phyloP scores from a whole-genome alignment of 2,797 vertebrate genomes.

The Gymnocypris eckloni region DNA sequence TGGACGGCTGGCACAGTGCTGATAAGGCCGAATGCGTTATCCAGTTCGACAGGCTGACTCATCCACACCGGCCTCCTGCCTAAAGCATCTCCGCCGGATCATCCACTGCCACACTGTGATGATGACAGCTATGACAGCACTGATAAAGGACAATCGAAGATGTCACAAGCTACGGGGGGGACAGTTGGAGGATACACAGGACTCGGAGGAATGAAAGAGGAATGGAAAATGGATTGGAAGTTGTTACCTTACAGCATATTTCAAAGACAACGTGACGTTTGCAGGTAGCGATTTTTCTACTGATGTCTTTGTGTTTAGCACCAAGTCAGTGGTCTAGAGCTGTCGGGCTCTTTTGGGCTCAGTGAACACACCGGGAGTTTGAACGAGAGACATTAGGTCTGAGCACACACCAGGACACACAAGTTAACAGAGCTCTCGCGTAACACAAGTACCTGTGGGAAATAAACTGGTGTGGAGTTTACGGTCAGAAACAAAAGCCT shows the following conservation, averaged over 20 bases:
- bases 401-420: neutral
- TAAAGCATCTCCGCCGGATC: slow-evolving; percentile 47
- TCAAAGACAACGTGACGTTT: slow-evolving; percentile 13
- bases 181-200: slow-evolving; percentile 17
- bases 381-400: slow-evolving; percentile 13
- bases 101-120: slow-evolving; percentile 33
- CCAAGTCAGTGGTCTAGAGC: neutral
- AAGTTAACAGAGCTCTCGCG: slow-evolving; percentile 1
- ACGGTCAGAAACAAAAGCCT: neutral
- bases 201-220: slow-evolving; percentile 10
- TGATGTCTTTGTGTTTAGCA: neutral
- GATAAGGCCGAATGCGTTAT: slow-evolving; percentile 55
- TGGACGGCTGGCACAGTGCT: slow-evolving; percentile 43
- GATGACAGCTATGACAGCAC: slow-evolving; percentile 43
- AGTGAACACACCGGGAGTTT: slow-evolving; percentile 2
- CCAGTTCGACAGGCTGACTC: slow-evolving; percentile 51
- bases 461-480: slow-evolving; percentile 3
- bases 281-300: slow-evolving; percentile 8
- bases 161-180: slow-evolving; percentile 40
- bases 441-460: slow-evolving; percentile 6
- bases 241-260: slow-evolving; percentile 11
- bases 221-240: slow-evolving; percentile 19
- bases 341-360: slow-evolving; percentile 15
- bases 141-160: slow-evolving; percentile 52
- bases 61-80: slow-evolving; percentile 31